Evolutionary conservation across 2,113 vertebrate species (phyloP), one percentile per base, ranked within the genome.

Genomic region (Sapayoa aenigma): DNA sequence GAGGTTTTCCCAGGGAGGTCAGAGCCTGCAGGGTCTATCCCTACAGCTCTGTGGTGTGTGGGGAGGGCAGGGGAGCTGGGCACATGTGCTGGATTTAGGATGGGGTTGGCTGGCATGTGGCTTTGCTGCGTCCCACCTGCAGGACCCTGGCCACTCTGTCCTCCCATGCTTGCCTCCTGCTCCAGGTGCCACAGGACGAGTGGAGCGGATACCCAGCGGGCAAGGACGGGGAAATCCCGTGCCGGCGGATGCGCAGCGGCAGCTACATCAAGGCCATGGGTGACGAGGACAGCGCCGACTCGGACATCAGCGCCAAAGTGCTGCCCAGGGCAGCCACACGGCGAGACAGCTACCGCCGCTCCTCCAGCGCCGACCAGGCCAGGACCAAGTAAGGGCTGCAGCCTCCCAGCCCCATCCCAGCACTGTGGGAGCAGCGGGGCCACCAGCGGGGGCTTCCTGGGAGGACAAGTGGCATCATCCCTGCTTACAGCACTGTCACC

Each of bases 241-340:
- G 99, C 95, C 98, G 99, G 31, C 98, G 99, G 82, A 99, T 99
- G 99, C 98, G 99, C 91, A 99, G 99, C 11, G 99, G 99, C 97
- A 99, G 99, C 98, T 99, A 99, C 98, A 99, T 99, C 98, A 99
- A 99, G 98, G 99, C 99, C 97, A 99, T 99, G 99, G 99, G 99
- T 0, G 99, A 99, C 0, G 99, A 99, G 39, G 99, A 99, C 97
- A 99, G 99, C 3, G 99, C 96, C 5, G 99, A 99, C 97, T 99
- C 99, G 0, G 99, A 99, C 9, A 96, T 98, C 97, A 99, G 99
- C 90, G 96, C 99, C 80, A 99, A 99, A 97, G 97, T 98, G 23
- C 98, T 98, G 14, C 99, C 99, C 77, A 99, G 99, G 96, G 98
- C 98, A 6, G 97, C 98, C 27, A 98, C 98, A 62, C 98, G 99